Conservation (phyloP, 2,888 invertebrate genomes). For the Drosophila phalerata region DNA sequence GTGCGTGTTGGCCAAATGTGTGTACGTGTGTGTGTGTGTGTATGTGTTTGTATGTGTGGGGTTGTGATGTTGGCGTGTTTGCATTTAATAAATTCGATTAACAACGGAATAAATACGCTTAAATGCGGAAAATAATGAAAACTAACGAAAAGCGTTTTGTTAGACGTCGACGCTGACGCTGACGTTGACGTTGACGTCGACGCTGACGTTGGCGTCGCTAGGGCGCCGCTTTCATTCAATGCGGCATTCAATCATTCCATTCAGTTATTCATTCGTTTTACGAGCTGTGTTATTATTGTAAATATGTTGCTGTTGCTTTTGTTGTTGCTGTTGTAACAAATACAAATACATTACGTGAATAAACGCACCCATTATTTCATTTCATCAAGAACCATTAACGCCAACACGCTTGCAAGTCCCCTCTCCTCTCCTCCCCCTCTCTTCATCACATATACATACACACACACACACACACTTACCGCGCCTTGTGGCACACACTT, state of each 20-base stretch:
- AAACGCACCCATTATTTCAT: constrained; percentile 84
- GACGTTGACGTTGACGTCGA: constrained; percentile 28
- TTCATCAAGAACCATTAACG: constrained; percentile 83
- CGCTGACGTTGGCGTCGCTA: constrained; percentile 35
- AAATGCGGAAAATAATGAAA: constrained; percentile 82
- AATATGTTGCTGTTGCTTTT: constrained; percentile 60
- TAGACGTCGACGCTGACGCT: constrained; percentile 51
- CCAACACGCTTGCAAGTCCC: constrained; percentile 75
- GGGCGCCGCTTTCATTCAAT: constrained; percentile 77
- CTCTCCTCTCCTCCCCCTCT: background rate
- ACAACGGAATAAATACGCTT: constrained; percentile 83
- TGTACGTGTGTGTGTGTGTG: constrained; percentile 26
- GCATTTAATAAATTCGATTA: constrained; percentile 84
- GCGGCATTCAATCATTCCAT: constrained; percentile 79
- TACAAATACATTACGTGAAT: constrained; percentile 82
- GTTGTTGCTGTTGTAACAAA: constrained; percentile 74
- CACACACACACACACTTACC: constrained; percentile 31
- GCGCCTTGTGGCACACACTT: constrained; percentile 69
- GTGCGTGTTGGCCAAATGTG: constrained; percentile 61
- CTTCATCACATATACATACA: constrained; percentile 22
- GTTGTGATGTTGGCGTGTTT: constrained; percentile 78
- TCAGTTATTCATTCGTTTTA: constrained; percentile 78
- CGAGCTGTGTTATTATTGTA: constrained; percentile 82
- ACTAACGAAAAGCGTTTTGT: constrained; percentile 82
- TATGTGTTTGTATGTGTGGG: no score